Evolutionary conservation across 2,797 vertebrate species (phyloP), one percentile per base, ranked within the genome.

Genomic region (Labroides dimidiatus): DNA sequence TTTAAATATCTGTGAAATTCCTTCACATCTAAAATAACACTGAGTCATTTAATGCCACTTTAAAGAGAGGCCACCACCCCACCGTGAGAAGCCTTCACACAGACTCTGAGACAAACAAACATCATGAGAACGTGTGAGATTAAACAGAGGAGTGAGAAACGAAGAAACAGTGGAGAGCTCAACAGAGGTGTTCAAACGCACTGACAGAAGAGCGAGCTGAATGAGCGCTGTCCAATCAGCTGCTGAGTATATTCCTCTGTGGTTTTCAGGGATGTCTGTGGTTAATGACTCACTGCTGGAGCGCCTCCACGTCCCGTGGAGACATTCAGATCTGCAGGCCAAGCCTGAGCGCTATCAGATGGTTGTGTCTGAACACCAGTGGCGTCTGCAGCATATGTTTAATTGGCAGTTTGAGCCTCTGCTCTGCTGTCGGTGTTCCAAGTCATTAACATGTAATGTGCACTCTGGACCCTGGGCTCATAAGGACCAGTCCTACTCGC

Each of bases 361-460:
- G 91, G 50, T 85, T 65, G 75, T 72, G 71, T 90, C 78, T 69
- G 86, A 89, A 87, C 84, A 85, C 82, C 80, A 86, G 80, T 73
- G 89, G 80, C 83, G 73, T 90, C 87, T 66, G 84, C 79, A 88
- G 84, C 91, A 91, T 91, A 92, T 92, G 91, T 81, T 83, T 93
- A 91, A 93, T 91, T 90, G 91, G 85, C 84, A 89, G 82, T 90
- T 90, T 86, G 88, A 91, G 87, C 88, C 86, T 84, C 84, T 79
- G 87, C 88, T 82, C 74, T 60, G 80, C 87, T 90, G 88, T 90
- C 88, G 75, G 81, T 36, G 86, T 92, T 94, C 91, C 91, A 93
- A 90, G 80, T 90, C 90, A 92, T 93, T 93, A 92, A 81, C 90
- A 84, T 89, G 89, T 89, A 89, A 92, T 90, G 83, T 88, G 85